phyloP scores from a whole-genome alignment of 2,888 invertebrate species.

The Plebejus argus region DNA sequence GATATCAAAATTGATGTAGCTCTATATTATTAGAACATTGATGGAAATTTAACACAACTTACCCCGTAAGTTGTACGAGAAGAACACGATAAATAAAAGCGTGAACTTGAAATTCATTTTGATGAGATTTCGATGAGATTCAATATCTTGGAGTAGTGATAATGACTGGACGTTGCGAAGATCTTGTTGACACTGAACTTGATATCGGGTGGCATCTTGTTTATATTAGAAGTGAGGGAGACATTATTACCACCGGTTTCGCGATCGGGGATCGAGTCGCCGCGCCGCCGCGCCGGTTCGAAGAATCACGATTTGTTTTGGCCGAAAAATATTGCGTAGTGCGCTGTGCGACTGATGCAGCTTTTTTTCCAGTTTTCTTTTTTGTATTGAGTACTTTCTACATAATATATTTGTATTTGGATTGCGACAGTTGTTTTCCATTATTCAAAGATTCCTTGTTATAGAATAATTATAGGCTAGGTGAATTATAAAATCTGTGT shows the following conservation, averaged over 20 bases:
- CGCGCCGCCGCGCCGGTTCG: conserved; percentile 2
- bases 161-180: conserved; percentile 6
- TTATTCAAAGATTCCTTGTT: not conserved
- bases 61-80: not conserved
- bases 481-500: not conserved
- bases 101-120: conserved; percentile 31
- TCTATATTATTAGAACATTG: not conserved
- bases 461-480: too few relatives aligned
- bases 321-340: not conserved
- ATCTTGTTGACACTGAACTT: conserved; percentile 29
- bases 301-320: conserved; percentile 6
- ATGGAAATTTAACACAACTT: not conserved
- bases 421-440: not conserved
- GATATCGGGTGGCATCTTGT: not conserved
- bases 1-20: not conserved
- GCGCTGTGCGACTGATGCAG: not conserved
- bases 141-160: not conserved
- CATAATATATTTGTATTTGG: too few relatives aligned
- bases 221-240: conserved; percentile 18
- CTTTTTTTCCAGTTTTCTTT: not conserved
- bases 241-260: conserved; percentile 26
- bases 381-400: too few relatives aligned
- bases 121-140: not conserved
- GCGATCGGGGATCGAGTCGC: not conserved
- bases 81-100: conserved; percentile 12